Conservation (phyloP, 2,113 vertebrate genomes). For the Lates calcarifer region DNA sequence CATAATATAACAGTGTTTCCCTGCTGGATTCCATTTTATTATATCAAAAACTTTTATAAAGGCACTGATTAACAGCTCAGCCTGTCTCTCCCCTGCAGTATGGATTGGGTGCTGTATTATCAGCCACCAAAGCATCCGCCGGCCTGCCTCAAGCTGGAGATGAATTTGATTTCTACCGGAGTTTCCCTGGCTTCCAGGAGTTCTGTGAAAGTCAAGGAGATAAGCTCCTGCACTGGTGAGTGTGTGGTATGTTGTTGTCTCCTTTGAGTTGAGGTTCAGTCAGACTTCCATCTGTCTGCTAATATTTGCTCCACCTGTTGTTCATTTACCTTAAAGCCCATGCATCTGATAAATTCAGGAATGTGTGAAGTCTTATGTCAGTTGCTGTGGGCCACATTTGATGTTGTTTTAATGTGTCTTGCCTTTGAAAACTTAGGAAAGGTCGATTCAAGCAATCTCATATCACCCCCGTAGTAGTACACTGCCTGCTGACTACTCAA, state of each 20-base stretch:
- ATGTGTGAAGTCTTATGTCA: background rate
- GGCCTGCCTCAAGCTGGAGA: constrained; percentile 91
- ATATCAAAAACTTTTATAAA: background rate
- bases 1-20: background rate
- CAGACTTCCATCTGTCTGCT: background rate
- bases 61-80: background rate
- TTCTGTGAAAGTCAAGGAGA: constrained; percentile 92
- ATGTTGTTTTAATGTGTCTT: background rate
- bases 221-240: constrained; percentile 90
- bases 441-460: too few relatives aligned
- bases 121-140: constrained; percentile 91
- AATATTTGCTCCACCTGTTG: background rate
- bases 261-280: background rate
- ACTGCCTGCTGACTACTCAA: background rate
- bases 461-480: background rate
- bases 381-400: background rate
- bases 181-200: constrained; percentile 92
- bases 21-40: background rate
- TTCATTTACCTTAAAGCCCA: background rate
- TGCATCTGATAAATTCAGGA: background rate
- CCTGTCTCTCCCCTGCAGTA: constrained; percentile 81
- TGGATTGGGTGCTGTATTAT: constrained; percentile 90
- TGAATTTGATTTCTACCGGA: constrained; percentile 96
- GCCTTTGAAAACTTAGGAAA: background rate
- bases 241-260: background rate